phyloP scores from a whole-genome alignment of 2,888 invertebrate genomes.

The Rhingia rostrata region DNA sequence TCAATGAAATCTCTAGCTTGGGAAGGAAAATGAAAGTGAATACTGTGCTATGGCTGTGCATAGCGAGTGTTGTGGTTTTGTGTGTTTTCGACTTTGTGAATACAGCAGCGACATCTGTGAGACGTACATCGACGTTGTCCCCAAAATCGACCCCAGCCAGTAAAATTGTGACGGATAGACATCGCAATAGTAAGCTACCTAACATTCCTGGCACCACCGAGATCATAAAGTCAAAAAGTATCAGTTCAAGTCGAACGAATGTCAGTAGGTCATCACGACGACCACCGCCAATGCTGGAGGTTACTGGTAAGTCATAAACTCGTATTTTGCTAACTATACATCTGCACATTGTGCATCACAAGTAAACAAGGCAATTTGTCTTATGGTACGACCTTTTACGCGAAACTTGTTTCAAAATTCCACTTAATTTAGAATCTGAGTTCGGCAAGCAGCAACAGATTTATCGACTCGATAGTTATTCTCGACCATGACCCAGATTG shows the following conservation, averaged over 20 bases:
- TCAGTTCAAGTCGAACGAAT: slow-evolving; percentile 50
- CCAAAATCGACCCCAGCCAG: slow-evolving; percentile 15
- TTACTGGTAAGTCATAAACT: slow-evolving; percentile 39
- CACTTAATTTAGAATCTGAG: slow-evolving; percentile 33
- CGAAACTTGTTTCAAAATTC: slow-evolving; percentile 39
- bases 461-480: slow-evolving; percentile 22
- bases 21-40: slow-evolving; percentile 71
- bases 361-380: slow-evolving; percentile 16
- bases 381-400: slow-evolving; percentile 20
- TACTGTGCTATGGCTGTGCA: slow-evolving; percentile 58
- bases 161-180: slow-evolving; percentile 8
- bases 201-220: slow-evolving; percentile 13
- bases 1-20: slow-evolving; percentile 67
- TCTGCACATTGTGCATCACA: background rate
- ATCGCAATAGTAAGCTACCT: slow-evolving; percentile 28
- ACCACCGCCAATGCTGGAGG: slow-evolving; percentile 9
- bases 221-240: slow-evolving; percentile 22
- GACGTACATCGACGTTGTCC: slow-evolving; percentile 29
- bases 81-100: slow-evolving; percentile 52
- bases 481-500: slow-evolving; percentile 51
- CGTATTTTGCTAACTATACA: background rate
- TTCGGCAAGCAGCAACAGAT: slow-evolving; percentile 1
- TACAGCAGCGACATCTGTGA: slow-evolving; percentile 35
- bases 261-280: slow-evolving; percentile 47
- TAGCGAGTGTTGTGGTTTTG: slow-evolving; percentile 54